These are phyloP conservation scores for Priocnemis perturbator DNA, from an alignment of 2,888 invertebrate genomes.

Conservation along the genomic window DNA sequence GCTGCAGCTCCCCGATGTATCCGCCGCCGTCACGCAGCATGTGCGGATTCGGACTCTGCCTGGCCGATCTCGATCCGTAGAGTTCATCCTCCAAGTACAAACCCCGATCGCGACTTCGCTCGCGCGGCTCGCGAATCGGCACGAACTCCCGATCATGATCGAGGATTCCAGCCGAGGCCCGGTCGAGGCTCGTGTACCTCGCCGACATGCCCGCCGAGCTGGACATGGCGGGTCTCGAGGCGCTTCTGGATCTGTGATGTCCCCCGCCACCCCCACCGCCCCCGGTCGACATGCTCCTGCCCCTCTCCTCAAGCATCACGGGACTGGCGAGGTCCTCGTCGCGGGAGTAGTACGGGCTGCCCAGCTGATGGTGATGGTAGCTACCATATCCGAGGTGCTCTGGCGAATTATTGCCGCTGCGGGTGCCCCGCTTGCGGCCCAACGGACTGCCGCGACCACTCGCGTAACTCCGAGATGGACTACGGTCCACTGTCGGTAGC, in stretches of 20 bases:
- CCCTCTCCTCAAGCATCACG: constrained; percentile 87
- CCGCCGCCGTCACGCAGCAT: constrained; percentile 80
- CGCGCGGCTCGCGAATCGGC: constrained; percentile 86
- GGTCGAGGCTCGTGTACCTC: constrained; percentile 84
- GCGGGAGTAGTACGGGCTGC: constrained; percentile 75
- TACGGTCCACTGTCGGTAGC: constrained; percentile 92
- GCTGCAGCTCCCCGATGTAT: constrained; percentile 91
- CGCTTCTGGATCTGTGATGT: constrained; percentile 87
- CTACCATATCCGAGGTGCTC: constrained; percentile 76
- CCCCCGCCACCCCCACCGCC: constrained; percentile 82
- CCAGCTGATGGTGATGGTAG: constrained; percentile 75
- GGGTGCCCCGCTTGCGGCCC: constrained; percentile 77
- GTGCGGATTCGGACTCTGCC: constrained; percentile 84
- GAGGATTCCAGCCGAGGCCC: constrained; percentile 81
- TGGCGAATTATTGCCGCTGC: constrained; percentile 80
- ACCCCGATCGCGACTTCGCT: constrained; percentile 81
- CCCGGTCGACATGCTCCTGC: constrained; percentile 77
- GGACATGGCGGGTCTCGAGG: constrained; percentile 82
- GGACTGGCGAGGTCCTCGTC: constrained; percentile 91
- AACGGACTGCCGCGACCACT: constrained; percentile 80
- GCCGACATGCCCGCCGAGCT: constrained; percentile 74
- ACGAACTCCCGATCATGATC: constrained; percentile 92
- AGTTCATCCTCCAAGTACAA: constrained; percentile 84
- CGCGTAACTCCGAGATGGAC: constrained; percentile 88
- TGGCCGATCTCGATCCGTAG: constrained; percentile 80